These are phyloP conservation scores for Holothuria leucospilota DNA, from an alignment of 53 echinoderm and acorn worm species.

Conservation along the genomic window DNA sequence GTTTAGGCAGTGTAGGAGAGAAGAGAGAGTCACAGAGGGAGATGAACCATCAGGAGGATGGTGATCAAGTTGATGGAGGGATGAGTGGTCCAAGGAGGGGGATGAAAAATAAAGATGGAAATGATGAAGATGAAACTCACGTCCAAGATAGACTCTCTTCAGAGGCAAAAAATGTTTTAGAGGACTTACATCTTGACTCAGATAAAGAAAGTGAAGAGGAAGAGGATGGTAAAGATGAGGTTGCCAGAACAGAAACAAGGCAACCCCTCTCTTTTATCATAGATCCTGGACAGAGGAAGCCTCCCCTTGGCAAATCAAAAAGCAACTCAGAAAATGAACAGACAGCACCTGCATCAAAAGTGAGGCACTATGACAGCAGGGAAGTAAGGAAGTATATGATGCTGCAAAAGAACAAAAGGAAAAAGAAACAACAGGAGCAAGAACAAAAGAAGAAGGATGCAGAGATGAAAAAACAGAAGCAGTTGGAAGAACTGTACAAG, in stretches of 20 bases:
- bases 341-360: conserved; percentile 58
- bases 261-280: conserved; percentile 35
- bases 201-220: conserved; percentile 3
- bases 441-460: conserved; percentile 64
- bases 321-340: conserved; percentile 2
- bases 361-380: conserved; percentile 83
- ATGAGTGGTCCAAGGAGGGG: neutral
- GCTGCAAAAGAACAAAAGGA: conserved; percentile 79
- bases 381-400: conserved; percentile 96
- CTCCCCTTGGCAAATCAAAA: conserved; percentile 24
- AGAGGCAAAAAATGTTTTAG: conserved; percentile 83
- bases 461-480: conserved; percentile 78
- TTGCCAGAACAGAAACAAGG: neutral
- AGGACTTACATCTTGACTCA: conserved; percentile 78
- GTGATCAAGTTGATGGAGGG: neutral
- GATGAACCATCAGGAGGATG: neutral
- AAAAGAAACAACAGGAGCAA: conserved; percentile 77
- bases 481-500: conserved; percentile 82
- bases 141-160: conserved; percentile 54
- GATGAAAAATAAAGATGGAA: neutral
- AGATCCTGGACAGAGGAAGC: conserved; percentile 18
- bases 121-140: no score
- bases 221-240: neutral
- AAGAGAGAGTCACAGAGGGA: neutral
- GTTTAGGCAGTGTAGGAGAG: neutral